These are phyloP conservation scores for Loriculus beryllinus DNA, from an alignment of 2,797 vertebrate species.

Conservation along the genomic window DNA sequence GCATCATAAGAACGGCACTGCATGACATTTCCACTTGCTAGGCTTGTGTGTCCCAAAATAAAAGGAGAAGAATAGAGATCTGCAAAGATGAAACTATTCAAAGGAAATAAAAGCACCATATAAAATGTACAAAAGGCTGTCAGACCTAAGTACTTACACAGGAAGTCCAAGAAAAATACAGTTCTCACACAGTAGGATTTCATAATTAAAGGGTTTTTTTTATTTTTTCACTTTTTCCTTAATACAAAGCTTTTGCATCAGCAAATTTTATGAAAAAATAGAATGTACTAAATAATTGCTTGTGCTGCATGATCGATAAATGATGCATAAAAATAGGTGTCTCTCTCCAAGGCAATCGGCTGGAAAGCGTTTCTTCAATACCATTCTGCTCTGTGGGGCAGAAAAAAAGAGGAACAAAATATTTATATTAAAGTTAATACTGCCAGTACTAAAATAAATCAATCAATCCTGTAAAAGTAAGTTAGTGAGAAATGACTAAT, in stretches of 20 bases:
- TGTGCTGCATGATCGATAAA: conserved; percentile 79
- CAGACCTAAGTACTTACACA: not conserved
- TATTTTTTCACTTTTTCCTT: conserved; percentile 77
- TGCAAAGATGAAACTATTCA: not conserved
- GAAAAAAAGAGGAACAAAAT: conserved; percentile 54
- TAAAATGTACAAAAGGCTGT: not conserved
- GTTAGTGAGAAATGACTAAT: not conserved
- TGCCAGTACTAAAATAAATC: not conserved
- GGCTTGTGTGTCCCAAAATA: not conserved
- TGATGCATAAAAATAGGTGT: conserved; percentile 79
- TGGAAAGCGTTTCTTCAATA: conserved; percentile 77
- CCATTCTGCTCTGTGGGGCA: conserved; percentile 80
- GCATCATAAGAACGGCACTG: not conserved
- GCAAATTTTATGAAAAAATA: conserved; percentile 81
- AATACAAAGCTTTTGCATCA: conserved; percentile 85
- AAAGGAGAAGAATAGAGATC: not conserved
- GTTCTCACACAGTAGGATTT: conserved; percentile 26
- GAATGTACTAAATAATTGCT: conserved; percentile 79
- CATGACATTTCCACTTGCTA: not conserved
- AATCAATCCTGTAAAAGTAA: not conserved
- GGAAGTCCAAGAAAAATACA: conserved; percentile 16
- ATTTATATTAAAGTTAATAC: conserved; percentile 54
- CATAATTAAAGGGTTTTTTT: conserved; percentile 61
- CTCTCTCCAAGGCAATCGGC: conserved; percentile 72
- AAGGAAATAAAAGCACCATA: not conserved